These are phyloP conservation scores for Glyptemys insculpta DNA, from an alignment of 2,797 vertebrate species.

Conservation along the genomic window DNA sequence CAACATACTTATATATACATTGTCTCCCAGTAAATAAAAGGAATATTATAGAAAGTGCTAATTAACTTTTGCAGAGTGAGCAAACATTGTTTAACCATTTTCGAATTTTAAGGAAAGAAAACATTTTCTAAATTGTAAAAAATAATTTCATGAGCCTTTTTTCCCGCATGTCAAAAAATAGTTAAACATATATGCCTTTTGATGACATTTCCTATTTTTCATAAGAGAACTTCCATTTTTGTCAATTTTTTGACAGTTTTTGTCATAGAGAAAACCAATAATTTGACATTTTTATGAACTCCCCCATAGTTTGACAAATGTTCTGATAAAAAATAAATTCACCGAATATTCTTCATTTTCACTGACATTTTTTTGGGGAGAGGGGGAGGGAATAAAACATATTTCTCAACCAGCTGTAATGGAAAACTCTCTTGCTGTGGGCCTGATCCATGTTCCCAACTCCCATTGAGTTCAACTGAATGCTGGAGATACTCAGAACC, in stretches of 20 bases:
- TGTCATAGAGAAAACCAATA: not conserved
- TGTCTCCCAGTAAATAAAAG: constrained; percentile 46
- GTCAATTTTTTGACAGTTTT: not conserved
- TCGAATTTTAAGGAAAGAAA: constrained; percentile 34
- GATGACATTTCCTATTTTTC: not conserved
- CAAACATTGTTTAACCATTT: constrained; percentile 43
- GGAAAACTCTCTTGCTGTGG: not conserved
- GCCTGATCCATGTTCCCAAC: not conserved
- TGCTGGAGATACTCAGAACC: not conserved
- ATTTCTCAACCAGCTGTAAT: not conserved
- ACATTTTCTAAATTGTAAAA: constrained; percentile 1
- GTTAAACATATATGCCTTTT: not conserved
- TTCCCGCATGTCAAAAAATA: not conserved
- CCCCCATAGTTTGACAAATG: not conserved
- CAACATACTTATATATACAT: constrained; percentile 52
- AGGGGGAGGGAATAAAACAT: not conserved
- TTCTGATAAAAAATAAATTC: not conserved
- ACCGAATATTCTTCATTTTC: fast-evolving
- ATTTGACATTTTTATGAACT: not conserved
- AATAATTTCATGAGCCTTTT: not conserved
- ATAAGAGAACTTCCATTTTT: not conserved
- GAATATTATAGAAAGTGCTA: constrained; percentile 48
- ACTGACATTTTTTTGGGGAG: not conserved
- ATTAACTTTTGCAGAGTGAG: constrained; percentile 50
- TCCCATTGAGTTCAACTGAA: not conserved